Evolutionary conservation across 2,113 vertebrate genomes (phyloP).

Genomic region (Otocyon megalotis): DNA sequence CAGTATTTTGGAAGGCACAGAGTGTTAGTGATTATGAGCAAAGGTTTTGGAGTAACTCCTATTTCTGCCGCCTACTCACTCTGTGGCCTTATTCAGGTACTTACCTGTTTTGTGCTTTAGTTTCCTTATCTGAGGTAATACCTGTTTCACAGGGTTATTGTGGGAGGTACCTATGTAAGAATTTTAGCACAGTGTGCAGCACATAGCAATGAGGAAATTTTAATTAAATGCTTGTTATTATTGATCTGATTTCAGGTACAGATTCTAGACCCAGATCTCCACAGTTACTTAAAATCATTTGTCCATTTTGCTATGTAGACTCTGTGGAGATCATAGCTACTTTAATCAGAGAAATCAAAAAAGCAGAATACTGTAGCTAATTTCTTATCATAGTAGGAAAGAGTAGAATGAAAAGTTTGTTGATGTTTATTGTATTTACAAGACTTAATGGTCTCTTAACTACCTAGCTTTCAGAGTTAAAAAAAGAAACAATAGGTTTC

Average conservation of each 20-base stretch:
- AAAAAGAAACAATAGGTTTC: neutral
- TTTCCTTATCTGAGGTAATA: conserved; percentile 1
- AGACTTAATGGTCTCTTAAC: neutral
- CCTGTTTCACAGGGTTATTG: neutral
- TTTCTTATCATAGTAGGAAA: neutral
- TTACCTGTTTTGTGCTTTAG: neutral
- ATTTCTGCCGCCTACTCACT: neutral
- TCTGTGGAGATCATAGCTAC: neutral
- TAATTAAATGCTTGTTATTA: conserved; percentile 15
- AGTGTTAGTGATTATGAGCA: neutral
- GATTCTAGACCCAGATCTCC: neutral
- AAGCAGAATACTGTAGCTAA: neutral
- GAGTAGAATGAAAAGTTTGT: conserved; percentile 30
- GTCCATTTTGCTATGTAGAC: neutral
- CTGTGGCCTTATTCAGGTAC: neutral
- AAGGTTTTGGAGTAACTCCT: neutral
- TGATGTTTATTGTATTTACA: neutral
- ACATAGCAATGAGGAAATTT: neutral
- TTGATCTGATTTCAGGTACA: neutral
- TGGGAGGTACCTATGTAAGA: neutral
- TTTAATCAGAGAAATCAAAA: conserved; percentile 33
- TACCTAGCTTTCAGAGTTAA: neutral
- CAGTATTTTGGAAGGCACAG: neutral
- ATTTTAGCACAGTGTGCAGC: neutral
- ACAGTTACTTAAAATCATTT: neutral